Conservation (phyloP, 2,888 invertebrate species). For the Galerucella pusilla region DNA sequence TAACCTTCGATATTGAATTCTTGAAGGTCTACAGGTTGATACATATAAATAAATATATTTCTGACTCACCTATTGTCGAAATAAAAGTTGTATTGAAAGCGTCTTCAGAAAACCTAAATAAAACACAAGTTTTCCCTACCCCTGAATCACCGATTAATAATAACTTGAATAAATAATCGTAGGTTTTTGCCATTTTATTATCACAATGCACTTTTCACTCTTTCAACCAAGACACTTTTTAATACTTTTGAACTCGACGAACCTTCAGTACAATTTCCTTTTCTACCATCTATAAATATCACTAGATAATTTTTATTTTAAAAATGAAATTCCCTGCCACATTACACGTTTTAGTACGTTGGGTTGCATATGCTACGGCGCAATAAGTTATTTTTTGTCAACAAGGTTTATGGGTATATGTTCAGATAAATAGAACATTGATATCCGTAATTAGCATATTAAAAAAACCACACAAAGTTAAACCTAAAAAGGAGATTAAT, state of each 20-base stretch:
- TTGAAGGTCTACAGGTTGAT: slow-evolving; percentile 49
- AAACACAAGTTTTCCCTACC: slow-evolving; percentile 93
- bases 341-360: slow-evolving; percentile 36
- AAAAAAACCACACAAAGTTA: no score
- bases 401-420: background rate
- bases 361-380: slow-evolving; percentile 30
- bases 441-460: no score
- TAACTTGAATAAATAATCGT: slow-evolving; percentile 93
- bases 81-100: slow-evolving; percentile 96
- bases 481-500: no score
- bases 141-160: slow-evolving; percentile 94
- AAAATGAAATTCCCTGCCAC: slow-evolving; percentile 39
- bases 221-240: slow-evolving; percentile 47
- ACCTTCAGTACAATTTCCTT: slow-evolving; percentile 40
- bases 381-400: slow-evolving; percentile 1
- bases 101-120: slow-evolving; percentile 95
- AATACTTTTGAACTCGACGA: slow-evolving; percentile 43
- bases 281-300: slow-evolving; percentile 43
- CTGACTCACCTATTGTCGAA: slow-evolving; percentile 89
- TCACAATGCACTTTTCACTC: slow-evolving; percentile 47
- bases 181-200: slow-evolving; percentile 88
- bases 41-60: slow-evolving; percentile 43
- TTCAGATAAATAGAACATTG: no score
- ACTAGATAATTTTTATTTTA: slow-evolving; percentile 40
- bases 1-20: slow-evolving; percentile 44